These are phyloP conservation scores for Sarcophaga peregrina DNA, from an alignment of 1,140 invertebrate genomes.

Conservation along the genomic window DNA sequence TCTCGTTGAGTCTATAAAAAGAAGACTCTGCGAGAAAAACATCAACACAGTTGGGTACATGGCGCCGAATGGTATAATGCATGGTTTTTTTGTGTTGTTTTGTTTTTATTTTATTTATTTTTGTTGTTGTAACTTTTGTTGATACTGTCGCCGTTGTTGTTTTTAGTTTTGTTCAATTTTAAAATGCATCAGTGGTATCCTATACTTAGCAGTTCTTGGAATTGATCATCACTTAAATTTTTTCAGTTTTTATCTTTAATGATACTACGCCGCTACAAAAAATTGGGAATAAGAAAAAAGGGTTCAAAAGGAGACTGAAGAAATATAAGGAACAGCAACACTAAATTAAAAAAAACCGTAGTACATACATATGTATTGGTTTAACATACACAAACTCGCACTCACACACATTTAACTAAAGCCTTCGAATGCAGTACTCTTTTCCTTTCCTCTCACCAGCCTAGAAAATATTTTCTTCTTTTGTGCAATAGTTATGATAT, in stretches of 20 bases:
- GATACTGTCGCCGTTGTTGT: background rate
- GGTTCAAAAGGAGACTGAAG: background rate
- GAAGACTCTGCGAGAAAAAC: background rate
- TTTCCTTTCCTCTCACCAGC: too few species aligned
- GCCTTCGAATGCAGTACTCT: too few species aligned
- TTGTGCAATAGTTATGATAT: too few species aligned
- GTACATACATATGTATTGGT: too few species aligned
- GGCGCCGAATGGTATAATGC: slow-evolving; percentile 33
- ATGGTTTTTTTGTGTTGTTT: background rate
- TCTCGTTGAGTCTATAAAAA: background rate
- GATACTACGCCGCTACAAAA: background rate
- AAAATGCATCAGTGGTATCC: slow-evolving; percentile 36
- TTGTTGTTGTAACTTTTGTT: background rate
- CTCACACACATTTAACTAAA: too few species aligned
- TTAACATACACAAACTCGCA: too few species aligned
- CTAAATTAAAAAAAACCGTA: too few species aligned
- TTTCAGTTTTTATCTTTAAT: slow-evolving; percentile 13
- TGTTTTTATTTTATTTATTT: background rate
- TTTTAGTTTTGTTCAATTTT: slow-evolving; percentile 21
- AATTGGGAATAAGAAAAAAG: background rate
- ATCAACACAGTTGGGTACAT: background rate
- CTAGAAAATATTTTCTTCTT: too few species aligned
- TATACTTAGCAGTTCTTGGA: slow-evolving; percentile 16
- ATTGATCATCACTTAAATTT: slow-evolving; percentile 23
- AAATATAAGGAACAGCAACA: background rate